A percentile compares a stretch with the other conserved stretches of the same genome.
Evolutionary conservation across 1,140 invertebrate species (phyloP).

Genomic region (Contarinia nasturtii): DNA sequence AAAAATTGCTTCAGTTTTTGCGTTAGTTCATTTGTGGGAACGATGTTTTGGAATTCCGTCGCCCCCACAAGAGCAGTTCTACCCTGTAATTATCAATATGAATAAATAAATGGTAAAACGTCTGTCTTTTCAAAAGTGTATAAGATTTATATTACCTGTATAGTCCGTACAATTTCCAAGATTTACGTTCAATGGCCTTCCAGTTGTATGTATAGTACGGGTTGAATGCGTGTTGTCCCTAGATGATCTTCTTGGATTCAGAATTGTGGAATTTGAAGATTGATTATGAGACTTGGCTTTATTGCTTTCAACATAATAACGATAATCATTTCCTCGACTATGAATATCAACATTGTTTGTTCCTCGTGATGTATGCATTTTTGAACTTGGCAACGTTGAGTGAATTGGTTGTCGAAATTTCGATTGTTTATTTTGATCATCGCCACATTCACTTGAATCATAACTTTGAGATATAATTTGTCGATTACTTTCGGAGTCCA

Average conservation of each 20-base stretch:
- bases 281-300: too few species aligned
- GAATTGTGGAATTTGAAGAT: background rate
- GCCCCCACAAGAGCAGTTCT: conserved; percentile 24
- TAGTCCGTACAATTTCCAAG: background rate
- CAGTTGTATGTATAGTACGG: too few species aligned
- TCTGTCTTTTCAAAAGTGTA: too few species aligned
- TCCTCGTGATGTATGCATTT: background rate
- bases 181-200: background rate
- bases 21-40: too few species aligned
- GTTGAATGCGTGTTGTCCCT: too few species aligned
- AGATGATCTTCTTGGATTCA: too few species aligned
- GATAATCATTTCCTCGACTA: too few species aligned
- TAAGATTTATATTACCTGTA: too few species aligned
- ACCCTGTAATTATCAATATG: conserved; percentile 17
- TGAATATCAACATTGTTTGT: background rate
- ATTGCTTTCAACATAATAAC: too few species aligned
- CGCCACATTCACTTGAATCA: conserved; percentile 6
- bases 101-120: too few species aligned
- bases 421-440: conserved; percentile 15
- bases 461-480: background rate
- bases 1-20: too few species aligned
- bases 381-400: conserved; percentile 1
- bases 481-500: background rate
- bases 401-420: conserved; percentile 10
- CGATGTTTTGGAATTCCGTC: conserved; percentile 8